phyloP scores from a whole-genome alignment of 2,113 vertebrate genomes.

The Neopipo cinnamomea region DNA sequence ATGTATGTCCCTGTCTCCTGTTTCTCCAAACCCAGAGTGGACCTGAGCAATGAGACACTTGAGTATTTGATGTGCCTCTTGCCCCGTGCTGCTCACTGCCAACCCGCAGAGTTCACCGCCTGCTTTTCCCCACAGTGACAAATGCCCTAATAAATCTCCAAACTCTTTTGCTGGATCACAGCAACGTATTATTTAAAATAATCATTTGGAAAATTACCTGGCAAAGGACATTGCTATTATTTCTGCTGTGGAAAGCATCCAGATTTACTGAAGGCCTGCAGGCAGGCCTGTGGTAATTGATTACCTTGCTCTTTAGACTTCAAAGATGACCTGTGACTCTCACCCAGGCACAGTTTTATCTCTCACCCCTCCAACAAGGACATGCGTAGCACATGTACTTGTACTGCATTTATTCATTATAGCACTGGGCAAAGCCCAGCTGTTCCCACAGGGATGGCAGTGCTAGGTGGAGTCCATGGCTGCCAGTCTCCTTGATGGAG shows the following conservation, averaged over 20 bases:
- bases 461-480: not conserved
- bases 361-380: not conserved
- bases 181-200: conserved; percentile 35
- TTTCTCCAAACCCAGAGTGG: not conserved
- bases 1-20: not conserved
- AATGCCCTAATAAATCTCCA: not conserved
- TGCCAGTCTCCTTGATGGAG: not conserved
- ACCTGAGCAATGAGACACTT: not conserved
- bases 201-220: conserved; percentile 45
- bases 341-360: not conserved
- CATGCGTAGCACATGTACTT: not conserved
- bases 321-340: not conserved
- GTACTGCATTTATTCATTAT: not conserved
- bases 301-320: not conserved
- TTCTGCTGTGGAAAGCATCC: conserved; percentile 8
- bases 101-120: not conserved
- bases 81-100: not conserved
- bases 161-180: not conserved
- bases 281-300: conserved; percentile 9
- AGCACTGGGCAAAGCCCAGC: not conserved
- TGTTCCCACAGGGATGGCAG: not conserved
- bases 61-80: not conserved
- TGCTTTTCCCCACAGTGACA: not conserved
- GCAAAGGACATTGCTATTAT: conserved; percentile 37
- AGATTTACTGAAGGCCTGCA: not conserved